Base-by-base conservation (phyloP, 1,140 invertebrate genomes). In the Panagrolaimus sp. region DNA sequence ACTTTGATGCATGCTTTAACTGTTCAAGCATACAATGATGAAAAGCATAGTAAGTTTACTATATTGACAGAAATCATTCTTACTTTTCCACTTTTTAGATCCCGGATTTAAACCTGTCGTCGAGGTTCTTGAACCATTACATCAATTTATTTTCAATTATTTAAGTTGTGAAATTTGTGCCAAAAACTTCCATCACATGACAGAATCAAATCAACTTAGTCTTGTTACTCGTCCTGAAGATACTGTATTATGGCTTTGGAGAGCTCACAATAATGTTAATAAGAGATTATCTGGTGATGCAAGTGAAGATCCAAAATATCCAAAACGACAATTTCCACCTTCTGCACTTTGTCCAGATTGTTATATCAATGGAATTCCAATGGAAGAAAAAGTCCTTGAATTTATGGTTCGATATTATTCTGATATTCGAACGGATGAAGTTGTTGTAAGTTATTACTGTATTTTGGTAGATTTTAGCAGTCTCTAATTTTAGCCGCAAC, bases 81-180 rank as follows among this genome's bases (percentile, higher is more conserved):
- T 43, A 63, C n/a, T 48, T 10, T 66, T 26, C 8, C 10, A 9
- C 15, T 43, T 71, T 80, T 48, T 67, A 82, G 80, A 83, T 68
- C 47, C 73, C 9, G 67, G 69, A n/a, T 82, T 83, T 55, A 71
- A 76, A 44, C 79, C 81, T 10, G 73, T 73, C 4, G 69, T 73
- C 15, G 84, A 85, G 78, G 89, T 96, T 12, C 84, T 97, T 0
- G 84, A 87, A 73, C 89, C 90, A 0, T 93, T 98, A 86, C 87
- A 90, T 81, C 90, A 89, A 8, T 98, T 95, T 80, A 88, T 98
- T 43, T 90, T 90, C 79, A 80, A 92, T 84, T 98, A 95, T 85
- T 96, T 98, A 85, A 91, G 93, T 5, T 98, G 96, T 84, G 86
- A 88, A 43, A 90, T 94, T 72, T 98, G 96, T 83, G 87, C 90